These are phyloP conservation scores for Triops longicaudatus DNA, from an alignment of 1,140 invertebrate species.

Conservation along the genomic window DNA sequence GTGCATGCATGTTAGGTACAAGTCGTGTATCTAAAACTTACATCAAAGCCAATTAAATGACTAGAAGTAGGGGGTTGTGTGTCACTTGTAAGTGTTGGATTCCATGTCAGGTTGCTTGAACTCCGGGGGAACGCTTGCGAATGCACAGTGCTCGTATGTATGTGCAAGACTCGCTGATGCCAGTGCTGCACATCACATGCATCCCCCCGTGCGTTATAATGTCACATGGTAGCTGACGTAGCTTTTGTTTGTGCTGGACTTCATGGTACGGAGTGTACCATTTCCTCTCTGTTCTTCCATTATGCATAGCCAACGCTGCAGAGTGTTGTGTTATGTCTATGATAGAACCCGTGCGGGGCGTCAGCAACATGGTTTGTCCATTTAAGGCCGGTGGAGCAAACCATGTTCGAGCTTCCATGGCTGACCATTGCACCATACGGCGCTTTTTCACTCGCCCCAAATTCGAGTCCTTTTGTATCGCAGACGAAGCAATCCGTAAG, in stretches of 20 bases:
- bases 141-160: background rate
- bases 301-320: background rate
- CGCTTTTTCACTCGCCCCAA: background rate
- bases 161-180: background rate
- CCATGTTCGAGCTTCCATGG: background rate
- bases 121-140: background rate
- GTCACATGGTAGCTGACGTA: slow-evolving; percentile 3
- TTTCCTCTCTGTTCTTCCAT: background rate
- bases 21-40: background rate
- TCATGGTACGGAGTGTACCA: background rate
- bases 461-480: no score
- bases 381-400: background rate
- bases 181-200: background rate
- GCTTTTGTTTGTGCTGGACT: background rate
- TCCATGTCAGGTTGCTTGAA: background rate
- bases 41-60: slow-evolving; percentile 12
- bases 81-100: background rate
- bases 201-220: background rate
- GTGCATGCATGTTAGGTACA: background rate
- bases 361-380: slow-evolving; percentile 11
- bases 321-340: background rate
- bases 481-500: no score
- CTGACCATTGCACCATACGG: background rate
- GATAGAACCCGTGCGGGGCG: background rate
- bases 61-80: no score